These are phyloP conservation scores for Anas georgica DNA, from an alignment of 2,797 vertebrate genomes.

Conservation along the genomic window DNA sequence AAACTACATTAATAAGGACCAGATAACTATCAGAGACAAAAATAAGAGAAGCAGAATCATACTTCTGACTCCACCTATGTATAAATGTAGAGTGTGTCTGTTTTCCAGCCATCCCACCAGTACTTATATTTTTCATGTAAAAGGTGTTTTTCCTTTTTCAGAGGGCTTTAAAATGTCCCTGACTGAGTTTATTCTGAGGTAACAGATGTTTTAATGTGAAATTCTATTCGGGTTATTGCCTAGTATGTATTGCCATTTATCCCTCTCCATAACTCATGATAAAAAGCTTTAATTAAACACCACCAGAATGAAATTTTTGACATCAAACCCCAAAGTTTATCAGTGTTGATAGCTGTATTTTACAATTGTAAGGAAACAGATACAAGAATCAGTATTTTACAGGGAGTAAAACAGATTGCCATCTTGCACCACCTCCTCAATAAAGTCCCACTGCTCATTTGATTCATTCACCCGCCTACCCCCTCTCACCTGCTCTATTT, in stretches of 20 bases:
- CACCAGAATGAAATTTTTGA: background rate
- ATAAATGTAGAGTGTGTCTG: background rate
- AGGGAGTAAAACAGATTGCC: background rate
- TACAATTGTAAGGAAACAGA: background rate
- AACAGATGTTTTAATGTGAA: background rate
- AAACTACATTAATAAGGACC: background rate
- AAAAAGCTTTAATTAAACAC: background rate
- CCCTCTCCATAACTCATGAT: background rate
- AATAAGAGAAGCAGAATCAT: background rate
- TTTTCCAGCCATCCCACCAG: background rate
- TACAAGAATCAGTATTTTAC: background rate
- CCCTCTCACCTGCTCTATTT: background rate
- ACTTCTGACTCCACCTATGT: background rate
- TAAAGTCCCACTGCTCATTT: background rate
- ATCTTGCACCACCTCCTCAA: rapidly evolving
- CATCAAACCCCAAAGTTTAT: background rate
- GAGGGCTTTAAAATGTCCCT: background rate
- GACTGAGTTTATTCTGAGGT: background rate
- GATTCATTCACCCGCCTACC: rapidly evolving
- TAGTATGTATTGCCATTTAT: background rate
- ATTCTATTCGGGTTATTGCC: background rate
- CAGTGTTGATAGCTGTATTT: background rate
- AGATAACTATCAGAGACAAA: background rate
- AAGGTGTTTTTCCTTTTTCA: background rate
- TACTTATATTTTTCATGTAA: background rate